These are phyloP conservation scores for Babyrousa celebensis DNA, from an alignment of 2,797 vertebrate species.

Conservation along the genomic window DNA sequence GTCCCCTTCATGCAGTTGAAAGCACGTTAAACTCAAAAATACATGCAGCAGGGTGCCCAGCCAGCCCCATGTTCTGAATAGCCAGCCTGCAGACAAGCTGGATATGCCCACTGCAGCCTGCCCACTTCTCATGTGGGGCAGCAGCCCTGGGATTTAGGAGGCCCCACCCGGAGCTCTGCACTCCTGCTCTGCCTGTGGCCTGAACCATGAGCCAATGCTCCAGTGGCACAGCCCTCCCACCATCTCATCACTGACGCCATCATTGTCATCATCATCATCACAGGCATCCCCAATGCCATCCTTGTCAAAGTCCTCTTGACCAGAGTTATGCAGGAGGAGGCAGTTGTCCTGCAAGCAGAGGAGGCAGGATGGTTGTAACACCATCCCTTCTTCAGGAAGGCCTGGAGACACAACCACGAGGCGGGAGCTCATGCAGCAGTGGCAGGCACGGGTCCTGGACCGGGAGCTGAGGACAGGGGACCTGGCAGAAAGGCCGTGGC, in stretches of 20 bases:
- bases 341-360: constrained; percentile 96
- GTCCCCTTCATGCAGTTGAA: background rate
- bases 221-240: constrained; percentile 88
- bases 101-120: too few species aligned
- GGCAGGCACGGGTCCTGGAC: too few species aligned
- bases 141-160: background rate
- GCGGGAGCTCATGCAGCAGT: accelerated
- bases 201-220: too few species aligned
- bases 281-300: constrained; percentile 98
- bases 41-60: too few species aligned
- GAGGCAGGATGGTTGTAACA: accelerated
- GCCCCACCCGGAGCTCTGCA: accelerated
- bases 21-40: accelerated
- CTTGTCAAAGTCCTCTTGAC: constrained; percentile 99
- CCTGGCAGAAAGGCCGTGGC: background rate
- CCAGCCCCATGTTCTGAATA: accelerated
- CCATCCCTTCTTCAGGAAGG: accelerated
- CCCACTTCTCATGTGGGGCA: too few species aligned
- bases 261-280: constrained; percentile 98
- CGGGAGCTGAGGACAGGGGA: background rate
- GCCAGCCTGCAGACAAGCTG: too few species aligned
- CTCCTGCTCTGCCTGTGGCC: too few species aligned
- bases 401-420: too few species aligned
- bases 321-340: constrained; percentile 97
- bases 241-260: constrained; percentile 96